Conservation (phyloP, 2,113 vertebrate genomes). For the Shinisaurus crocodilurus region DNA sequence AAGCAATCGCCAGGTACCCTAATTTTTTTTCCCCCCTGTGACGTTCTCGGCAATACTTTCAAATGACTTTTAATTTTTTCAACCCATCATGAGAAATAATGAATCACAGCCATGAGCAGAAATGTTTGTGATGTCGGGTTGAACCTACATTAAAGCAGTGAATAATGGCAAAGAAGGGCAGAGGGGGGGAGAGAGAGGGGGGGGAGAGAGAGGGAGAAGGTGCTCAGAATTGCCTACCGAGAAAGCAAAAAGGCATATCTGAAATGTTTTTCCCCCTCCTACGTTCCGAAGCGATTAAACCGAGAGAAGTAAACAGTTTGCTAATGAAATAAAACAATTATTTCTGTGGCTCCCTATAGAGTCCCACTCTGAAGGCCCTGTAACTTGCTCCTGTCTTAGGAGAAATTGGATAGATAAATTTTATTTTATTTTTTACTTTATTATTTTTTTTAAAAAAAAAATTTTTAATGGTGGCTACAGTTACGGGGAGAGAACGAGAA, state of each 20-base stretch:
- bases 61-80: slow-evolving; percentile 25
- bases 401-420: neutral
- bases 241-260: slow-evolving; percentile 3
- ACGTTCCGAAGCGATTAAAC: neutral
- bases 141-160: neutral
- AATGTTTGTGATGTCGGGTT: neutral
- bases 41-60: neutral
- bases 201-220: neutral
- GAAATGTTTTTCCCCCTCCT: neutral
- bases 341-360: neutral
- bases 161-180: neutral
- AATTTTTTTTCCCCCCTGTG: neutral
- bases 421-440: neutral
- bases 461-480: neutral
- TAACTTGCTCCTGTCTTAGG: neutral
- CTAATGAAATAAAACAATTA: neutral
- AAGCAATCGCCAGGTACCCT: neutral
- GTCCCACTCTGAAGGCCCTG: neutral
- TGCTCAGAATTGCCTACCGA: neutral
- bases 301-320: neutral
- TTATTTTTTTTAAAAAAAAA: neutral
- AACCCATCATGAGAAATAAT: neutral
- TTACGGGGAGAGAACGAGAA: neutral
- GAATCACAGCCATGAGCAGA: neutral
- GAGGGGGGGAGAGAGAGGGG: neutral